Base-by-base conservation (phyloP, 2,888 invertebrate species). In the Spodoptera littoralis region DNA sequence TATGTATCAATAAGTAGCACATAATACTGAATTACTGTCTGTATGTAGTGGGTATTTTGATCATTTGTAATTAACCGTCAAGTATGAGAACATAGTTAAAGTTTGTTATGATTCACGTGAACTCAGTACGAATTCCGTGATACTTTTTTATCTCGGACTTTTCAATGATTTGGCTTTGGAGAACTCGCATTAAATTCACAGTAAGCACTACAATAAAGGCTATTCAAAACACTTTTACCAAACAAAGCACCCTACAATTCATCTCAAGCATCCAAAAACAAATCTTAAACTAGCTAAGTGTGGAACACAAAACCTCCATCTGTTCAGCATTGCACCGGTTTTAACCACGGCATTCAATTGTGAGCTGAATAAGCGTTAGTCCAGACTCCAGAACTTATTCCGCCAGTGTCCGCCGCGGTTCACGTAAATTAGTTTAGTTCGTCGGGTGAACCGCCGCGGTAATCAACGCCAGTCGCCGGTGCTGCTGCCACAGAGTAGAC, bases 371-470 rank as follows among this genome's bases (percentile, higher is more conserved):
- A 84, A 87, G 82, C 81, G 82, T 70, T 70, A 61, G 75, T 74
- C 48, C 54, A 49, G 53, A 80, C 76, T 74, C 48, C 54, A 49
- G 53, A 80, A 77, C 73, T 80, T 79, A 84, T 84, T 84, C 85
- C 58, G 71, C 72, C 70, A 80, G 81, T 80, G 87, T 84, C 84
- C 74, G 80, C 77, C 73, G 78, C 83, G 82, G 82, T 86, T 84
- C 84, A 82, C 68, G 70, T 82, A 86, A 90, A 91, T 90, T 90
- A 88, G 90, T 89, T 90, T 89, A 90, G 90, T 90, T 90, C 78
- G 77, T 60, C 78, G 77, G 77, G 68, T 78, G 68, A 74, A 77
- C 84, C 83, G 72, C 82, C 61, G 59, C 77, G 68, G 83, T 86
- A 88, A 88, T 86, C 86, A 89, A 88, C 82, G 82, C 79, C 70